phyloP scores from a whole-genome alignment of 2,113 vertebrate genomes.

The Pollachius pollachius region DNA sequence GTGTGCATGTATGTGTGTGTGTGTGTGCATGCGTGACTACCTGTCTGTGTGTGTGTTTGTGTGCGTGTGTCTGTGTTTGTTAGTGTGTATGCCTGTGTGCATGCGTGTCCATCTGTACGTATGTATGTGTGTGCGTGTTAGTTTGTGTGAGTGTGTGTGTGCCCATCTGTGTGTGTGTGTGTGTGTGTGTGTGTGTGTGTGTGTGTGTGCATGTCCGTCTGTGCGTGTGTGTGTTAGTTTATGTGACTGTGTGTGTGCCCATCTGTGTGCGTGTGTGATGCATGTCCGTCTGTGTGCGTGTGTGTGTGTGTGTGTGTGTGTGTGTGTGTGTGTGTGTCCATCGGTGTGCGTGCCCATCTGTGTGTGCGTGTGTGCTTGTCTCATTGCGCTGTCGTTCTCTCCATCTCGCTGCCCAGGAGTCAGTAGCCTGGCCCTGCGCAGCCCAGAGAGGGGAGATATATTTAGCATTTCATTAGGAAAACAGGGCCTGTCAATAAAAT shows the following conservation, averaged over 20 bases:
- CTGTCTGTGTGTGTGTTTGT: no score
- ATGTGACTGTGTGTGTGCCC: neutral
- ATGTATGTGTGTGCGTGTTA: neutral
- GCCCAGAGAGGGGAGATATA: slow-evolving; percentile 60
- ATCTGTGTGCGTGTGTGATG: slow-evolving; percentile 7
- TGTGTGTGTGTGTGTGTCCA: slow-evolving; percentile 18
- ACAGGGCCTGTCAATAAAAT: slow-evolving; percentile 77
- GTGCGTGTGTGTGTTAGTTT: slow-evolving; percentile 4
- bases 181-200: slow-evolving; percentile 18
- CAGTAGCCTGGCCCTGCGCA: slow-evolving; percentile 44
- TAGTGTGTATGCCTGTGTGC: no score
- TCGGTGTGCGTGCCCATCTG: slow-evolving; percentile 4
- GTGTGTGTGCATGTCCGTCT: slow-evolving; percentile 16
- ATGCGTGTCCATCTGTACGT: no score
- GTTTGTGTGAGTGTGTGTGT: slow-evolving; percentile 3
- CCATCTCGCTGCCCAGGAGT: slow-evolving; percentile 68
- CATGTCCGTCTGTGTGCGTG: slow-evolving; percentile 2
- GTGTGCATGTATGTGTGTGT: no score
- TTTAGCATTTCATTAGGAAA: slow-evolving; percentile 78
- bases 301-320: slow-evolving; percentile 21
- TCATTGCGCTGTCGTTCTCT: slow-evolving; percentile 63
- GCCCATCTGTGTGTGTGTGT: slow-evolving; percentile 16
- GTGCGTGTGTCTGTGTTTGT: no score
- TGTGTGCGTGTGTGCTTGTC: slow-evolving; percentile 43
- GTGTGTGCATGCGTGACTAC: no score